phyloP scores from a whole-genome alignment of 2,888 invertebrate species.

The Lacanobia wlatinum region DNA sequence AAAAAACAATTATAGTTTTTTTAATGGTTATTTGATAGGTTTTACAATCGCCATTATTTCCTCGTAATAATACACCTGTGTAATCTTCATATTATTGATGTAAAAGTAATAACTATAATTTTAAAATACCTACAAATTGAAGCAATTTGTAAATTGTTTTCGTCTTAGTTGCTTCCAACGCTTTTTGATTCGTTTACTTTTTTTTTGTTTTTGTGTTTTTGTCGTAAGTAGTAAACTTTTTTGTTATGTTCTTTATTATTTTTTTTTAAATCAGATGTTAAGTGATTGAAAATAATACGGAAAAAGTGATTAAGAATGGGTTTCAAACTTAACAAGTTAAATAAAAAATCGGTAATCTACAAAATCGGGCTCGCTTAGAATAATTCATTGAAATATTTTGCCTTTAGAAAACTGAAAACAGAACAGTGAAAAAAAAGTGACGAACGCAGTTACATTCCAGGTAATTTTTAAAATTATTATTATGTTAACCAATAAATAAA shows the following conservation, averaged over 20 bases:
- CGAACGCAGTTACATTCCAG: background rate
- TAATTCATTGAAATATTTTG: background rate
- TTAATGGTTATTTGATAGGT: slow-evolving; percentile 33
- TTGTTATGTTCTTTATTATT: background rate
- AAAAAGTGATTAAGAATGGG: slow-evolving; percentile 16
- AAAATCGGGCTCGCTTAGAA: no score
- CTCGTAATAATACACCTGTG: slow-evolving; percentile 9
- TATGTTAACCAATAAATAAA: background rate
- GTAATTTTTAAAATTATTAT: background rate
- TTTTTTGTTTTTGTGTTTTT: background rate
- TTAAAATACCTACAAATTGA: slow-evolving; percentile 13
- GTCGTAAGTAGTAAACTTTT: slow-evolving; percentile 7
- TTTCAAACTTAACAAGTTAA: background rate
- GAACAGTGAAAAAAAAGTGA: background rate
- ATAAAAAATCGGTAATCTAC: no score
- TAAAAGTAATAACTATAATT: slow-evolving; percentile 25
- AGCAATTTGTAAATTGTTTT: slow-evolving; percentile 35
- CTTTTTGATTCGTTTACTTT: background rate
- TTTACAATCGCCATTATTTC: slow-evolving; percentile 33
- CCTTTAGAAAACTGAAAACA: background rate
- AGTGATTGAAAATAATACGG: background rate
- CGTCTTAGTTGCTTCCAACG: slow-evolving; percentile 1
- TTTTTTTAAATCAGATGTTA: background rate
- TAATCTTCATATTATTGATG: slow-evolving; percentile 16
- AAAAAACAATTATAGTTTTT: slow-evolving; percentile 44